Conservation (phyloP, 2,113 vertebrate species). For the Microtus richardsoni region DNA sequence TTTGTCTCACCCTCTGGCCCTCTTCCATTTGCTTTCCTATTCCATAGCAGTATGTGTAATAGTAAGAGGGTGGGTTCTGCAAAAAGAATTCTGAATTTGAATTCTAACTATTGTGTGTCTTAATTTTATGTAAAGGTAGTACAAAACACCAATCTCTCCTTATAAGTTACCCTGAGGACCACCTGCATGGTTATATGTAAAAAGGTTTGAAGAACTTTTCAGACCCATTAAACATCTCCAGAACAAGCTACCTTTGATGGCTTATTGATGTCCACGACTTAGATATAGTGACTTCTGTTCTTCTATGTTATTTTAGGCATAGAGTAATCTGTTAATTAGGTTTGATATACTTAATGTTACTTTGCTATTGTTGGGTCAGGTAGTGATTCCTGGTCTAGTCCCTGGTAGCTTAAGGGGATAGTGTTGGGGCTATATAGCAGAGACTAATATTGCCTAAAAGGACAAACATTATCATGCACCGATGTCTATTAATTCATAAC, state of each 20-base stretch:
- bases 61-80: background rate
- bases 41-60: background rate
- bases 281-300: background rate
- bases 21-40: background rate
- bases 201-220: too few relatives aligned
- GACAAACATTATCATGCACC: background rate
- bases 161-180: background rate
- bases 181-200: background rate
- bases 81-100: background rate
- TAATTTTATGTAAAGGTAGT: slow-evolving; percentile 18
- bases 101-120: background rate
- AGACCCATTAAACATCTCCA: background rate
- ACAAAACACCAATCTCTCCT: background rate
- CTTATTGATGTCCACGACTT: background rate
- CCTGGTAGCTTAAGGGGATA: background rate
- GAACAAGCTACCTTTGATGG: slow-evolving; percentile 8
- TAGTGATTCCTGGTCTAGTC: background rate
- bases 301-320: background rate
- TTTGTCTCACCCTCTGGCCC: background rate
- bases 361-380: background rate
- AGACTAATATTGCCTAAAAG: background rate
- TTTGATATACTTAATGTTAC: background rate
- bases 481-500: background rate
- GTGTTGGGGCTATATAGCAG: background rate
- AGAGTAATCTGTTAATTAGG: background rate